Percentiles rank a stretch among this genome's conserved stretches.
Evolutionary conservation across 2,888 invertebrate species (phyloP).

Genomic region (Leptopterna dolabrata): DNA sequence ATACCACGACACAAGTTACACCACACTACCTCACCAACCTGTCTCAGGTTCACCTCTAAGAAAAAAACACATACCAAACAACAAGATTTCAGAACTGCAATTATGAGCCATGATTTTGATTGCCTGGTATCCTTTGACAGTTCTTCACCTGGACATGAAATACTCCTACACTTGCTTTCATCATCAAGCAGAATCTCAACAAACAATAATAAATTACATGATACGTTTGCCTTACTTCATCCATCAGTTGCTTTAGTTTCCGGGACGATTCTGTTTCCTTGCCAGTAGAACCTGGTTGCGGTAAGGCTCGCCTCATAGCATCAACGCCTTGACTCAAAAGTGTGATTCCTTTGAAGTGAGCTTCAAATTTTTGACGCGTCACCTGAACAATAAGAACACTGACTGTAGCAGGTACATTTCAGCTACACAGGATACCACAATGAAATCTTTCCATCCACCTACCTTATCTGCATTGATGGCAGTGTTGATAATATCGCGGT

Average conservation of each 20-base stretch:
- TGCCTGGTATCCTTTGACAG: too few species aligned
- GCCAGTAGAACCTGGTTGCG: constrained; percentile 68
- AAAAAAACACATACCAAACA: too few species aligned
- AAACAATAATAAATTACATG: too few species aligned
- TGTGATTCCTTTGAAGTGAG: constrained; percentile 81
- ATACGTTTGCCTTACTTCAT: constrained; percentile 73
- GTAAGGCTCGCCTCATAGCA: constrained; percentile 77
- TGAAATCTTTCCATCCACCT: constrained; percentile 14
- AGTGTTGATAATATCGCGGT: constrained; percentile 91
- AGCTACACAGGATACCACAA: neutral
- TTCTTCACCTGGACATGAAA: too few species aligned
- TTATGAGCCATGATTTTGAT: too few species aligned
- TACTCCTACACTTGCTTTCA: too few species aligned
- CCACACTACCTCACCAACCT: neutral
- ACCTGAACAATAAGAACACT: constrained; percentile 67
- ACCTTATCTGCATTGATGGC: constrained; percentile 79
- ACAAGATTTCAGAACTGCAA: too few species aligned
- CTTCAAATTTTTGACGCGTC: constrained; percentile 87
- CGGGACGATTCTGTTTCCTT: constrained; percentile 70
- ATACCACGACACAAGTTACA: too few species aligned
- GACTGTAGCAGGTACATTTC: neutral
- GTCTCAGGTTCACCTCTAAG: neutral
- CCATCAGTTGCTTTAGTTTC: constrained; percentile 81
- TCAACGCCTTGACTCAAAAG: constrained; percentile 81
- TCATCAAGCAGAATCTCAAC: too few species aligned